Percentiles rank a stretch among this genome's conserved stretches.
Evolutionary conservation across 2,888 invertebrate genomes (phyloP).

Genomic region (Chloroclystis v-ata): DNA sequence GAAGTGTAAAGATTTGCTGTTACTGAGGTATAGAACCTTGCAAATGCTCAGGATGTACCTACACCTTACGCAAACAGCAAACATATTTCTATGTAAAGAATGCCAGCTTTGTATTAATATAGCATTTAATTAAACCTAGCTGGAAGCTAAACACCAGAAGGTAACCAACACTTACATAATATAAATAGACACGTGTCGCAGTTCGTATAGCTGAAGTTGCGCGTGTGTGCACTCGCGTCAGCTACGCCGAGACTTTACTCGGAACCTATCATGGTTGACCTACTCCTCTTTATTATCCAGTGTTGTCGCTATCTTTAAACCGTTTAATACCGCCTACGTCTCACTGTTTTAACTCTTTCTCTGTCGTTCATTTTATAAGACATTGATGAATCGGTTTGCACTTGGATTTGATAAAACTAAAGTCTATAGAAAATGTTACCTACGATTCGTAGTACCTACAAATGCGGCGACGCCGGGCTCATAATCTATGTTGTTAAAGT

Average conservation of each 20-base stretch:
- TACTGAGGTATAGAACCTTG: too few relatives aligned
- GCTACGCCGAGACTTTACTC: conserved; percentile 28
- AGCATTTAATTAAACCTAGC: background rate
- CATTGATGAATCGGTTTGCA: conserved; percentile 2
- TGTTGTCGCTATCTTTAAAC: conserved; percentile 22
- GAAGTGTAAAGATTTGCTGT: too few relatives aligned
- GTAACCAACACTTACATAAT: conserved; percentile 50
- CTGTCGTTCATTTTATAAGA: background rate
- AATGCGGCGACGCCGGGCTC: background rate
- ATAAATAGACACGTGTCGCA: conserved; percentile 58
- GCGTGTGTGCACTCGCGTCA: conserved; percentile 33
- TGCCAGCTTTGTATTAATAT: too few relatives aligned
- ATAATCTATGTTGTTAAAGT: conserved; percentile 37
- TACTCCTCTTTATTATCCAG: conserved; percentile 27
- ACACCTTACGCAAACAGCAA: too few relatives aligned
- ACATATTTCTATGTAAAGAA: too few relatives aligned
- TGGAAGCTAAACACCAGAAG: conserved; percentile 27
- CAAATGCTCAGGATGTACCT: too few relatives aligned
- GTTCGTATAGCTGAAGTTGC: conserved; percentile 37
- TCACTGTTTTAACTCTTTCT: conserved; percentile 1
- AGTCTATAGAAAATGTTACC: background rate
- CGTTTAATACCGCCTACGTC: conserved; percentile 17
- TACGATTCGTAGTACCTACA: background rate
- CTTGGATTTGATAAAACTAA: background rate
- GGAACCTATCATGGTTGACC: conserved; percentile 26